Evolutionary conservation across 1,140 invertebrate species (phyloP).

Genomic region (Apis dorsata): DNA sequence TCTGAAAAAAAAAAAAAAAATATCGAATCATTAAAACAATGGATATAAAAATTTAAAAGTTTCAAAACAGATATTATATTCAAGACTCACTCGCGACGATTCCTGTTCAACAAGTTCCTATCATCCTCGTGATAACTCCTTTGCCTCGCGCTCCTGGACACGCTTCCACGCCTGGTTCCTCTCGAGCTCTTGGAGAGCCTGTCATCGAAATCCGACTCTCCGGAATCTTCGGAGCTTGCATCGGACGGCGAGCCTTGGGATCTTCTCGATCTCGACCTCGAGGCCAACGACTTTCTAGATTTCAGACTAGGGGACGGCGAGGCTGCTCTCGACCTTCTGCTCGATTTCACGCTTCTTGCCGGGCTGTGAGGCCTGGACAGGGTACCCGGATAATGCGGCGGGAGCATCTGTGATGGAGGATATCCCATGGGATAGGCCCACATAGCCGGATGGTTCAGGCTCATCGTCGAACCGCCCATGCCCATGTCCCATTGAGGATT

Average conservation of each 20-base stretch:
- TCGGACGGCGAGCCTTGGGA: slow-evolving; percentile 77
- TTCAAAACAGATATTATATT: no score
- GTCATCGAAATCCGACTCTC: slow-evolving; percentile 81
- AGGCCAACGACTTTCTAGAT: slow-evolving; percentile 83
- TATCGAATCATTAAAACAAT: neutral
- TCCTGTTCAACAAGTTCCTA: slow-evolving; percentile 57
- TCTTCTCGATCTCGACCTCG: slow-evolving; percentile 72
- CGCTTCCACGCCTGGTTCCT: slow-evolving; percentile 66
- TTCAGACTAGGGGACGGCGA: slow-evolving; percentile 86
- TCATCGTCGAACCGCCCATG: slow-evolving; percentile 76
- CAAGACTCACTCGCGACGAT: slow-evolving; percentile 68
- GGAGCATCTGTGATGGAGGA: slow-evolving; percentile 78
- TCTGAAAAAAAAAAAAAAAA: slow-evolving; percentile 50
- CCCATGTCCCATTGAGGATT: slow-evolving; percentile 72
- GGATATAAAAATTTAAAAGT: no score
- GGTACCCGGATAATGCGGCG: slow-evolving; percentile 76
- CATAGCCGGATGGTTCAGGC: slow-evolving; percentile 73
- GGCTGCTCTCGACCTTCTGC: slow-evolving; percentile 80
- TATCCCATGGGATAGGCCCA: slow-evolving; percentile 76
- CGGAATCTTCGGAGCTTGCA: slow-evolving; percentile 80
- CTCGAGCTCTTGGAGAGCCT: slow-evolving; percentile 79
- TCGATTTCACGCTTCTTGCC: slow-evolving; percentile 78
- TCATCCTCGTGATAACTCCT: slow-evolving; percentile 74
- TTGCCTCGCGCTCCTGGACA: slow-evolving; percentile 62
- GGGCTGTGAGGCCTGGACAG: slow-evolving; percentile 76